Evolutionary conservation across 2,797 vertebrate species (phyloP).

Genomic region (Eulemur coronatus): DNA sequence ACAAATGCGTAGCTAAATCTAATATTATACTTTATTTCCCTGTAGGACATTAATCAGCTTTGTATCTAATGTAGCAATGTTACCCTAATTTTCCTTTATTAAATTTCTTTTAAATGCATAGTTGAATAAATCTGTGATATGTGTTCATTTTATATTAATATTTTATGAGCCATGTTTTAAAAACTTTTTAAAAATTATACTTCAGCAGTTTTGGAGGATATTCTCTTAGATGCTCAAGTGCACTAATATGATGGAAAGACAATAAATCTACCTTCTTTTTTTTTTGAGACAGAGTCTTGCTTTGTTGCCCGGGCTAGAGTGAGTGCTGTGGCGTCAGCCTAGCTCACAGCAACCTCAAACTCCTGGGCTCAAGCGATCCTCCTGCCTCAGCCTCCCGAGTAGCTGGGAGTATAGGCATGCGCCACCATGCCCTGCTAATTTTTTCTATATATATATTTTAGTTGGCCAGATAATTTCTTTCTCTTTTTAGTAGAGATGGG

Average conservation of each 20-base stretch:
- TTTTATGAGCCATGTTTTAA: constrained; percentile 3
- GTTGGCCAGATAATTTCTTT: no score
- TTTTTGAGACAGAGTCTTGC: no score
- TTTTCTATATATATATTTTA: no score
- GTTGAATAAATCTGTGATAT: neutral
- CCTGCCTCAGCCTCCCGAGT: no score
- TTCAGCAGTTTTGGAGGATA: neutral
- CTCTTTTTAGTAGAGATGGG: no score
- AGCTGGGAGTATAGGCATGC: no score
- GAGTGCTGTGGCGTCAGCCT: no score
- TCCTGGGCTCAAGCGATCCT: no score
- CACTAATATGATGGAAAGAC: neutral
- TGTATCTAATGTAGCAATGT: neutral
- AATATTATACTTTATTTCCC: neutral
- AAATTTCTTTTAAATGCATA: neutral
- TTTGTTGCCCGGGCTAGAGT: no score
- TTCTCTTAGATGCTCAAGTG: neutral
- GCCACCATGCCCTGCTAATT: no score
- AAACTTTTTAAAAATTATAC: neutral
- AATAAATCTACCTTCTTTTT: neutral
- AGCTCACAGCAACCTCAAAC: no score
- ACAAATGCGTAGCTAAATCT: neutral
- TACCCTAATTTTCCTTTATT: constrained; percentile 6
- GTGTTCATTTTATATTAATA: neutral
- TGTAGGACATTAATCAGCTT: constrained; percentile 1